Evolutionary conservation across 30 jellyfish, hydroid and myxozoan genomes (phyloP), one percentile per base, ranked within the genome.

Genomic region (Hydra vulgaris): DNA sequence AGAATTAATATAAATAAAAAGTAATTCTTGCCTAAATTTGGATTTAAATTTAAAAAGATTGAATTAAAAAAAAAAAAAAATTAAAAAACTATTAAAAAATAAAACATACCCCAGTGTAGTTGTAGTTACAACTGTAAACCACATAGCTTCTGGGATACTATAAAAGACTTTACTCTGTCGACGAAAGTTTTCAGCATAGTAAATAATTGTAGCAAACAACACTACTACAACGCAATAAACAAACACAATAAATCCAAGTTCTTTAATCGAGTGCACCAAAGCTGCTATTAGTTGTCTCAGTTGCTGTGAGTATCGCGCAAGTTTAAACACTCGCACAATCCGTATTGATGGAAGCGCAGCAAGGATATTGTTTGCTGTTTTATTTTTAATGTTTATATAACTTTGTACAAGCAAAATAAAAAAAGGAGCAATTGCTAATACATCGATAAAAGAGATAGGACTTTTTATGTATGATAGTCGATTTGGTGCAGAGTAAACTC

Each of bases 51-150:
- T n/a, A n/a, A n/a, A n/a, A n/a, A n/a, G n/a, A n/a, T n/a, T n/a
- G n/a, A n/a, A n/a, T n/a, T n/a, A n/a, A n/a, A n/a, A n/a, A n/a
- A n/a, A n/a, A n/a, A n/a, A n/a, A n/a, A n/a, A n/a, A n/a, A n/a
- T n/a, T n/a, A n/a, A n/a, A n/a, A n/a, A n/a, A n/a, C n/a, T n/a
- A n/a, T n/a, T n/a, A n/a, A n/a, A n/a, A n/a, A 40, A 40, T 3
- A 5, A 12, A 40, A 40, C 96, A 77, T 83, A 91, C 98, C 98
- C 98, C 16, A 91, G 74, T 53, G 98, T 91, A n/a, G 98, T 91
- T 0, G 98, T 91, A 4, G 98, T 91, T 12, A 91, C 98, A 18
- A 91, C 98, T 0, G 98, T 91, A 84, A 86, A 91, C 98, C 98
- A 91, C 89, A 91, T 91, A 20, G 98, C 83, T 61, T 91, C 96